Conservation (phyloP, 2,797 vertebrate species). For the Amazona finschi region DNA sequence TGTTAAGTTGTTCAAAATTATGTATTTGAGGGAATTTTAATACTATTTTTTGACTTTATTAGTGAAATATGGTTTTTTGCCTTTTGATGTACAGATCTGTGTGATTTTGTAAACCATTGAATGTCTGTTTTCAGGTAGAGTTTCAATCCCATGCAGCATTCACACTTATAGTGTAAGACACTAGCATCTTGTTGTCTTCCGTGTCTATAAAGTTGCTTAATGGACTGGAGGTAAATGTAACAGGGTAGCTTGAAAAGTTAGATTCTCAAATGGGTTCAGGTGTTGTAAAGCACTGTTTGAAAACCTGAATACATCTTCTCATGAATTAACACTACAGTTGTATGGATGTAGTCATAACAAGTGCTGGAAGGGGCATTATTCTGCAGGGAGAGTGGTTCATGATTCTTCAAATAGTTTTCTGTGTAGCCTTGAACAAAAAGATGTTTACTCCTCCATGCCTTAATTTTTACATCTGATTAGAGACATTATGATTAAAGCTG, state of each 20-base stretch:
- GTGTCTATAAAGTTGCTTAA: background rate
- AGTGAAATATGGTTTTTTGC: background rate
- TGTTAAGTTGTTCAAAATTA: background rate
- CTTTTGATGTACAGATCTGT: background rate
- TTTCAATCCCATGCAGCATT: background rate
- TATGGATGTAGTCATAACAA: background rate
- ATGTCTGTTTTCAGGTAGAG: background rate
- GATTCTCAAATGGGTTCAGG: background rate
- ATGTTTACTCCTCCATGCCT: background rate
- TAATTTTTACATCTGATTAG: constrained; percentile 33
- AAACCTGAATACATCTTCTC: background rate
- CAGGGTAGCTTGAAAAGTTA: background rate
- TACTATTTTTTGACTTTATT: background rate
- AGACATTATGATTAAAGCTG: background rate
- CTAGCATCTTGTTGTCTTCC: background rate
- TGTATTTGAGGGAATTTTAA: background rate
- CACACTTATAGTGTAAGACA: background rate
- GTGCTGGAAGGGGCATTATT: background rate
- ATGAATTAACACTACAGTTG: background rate
- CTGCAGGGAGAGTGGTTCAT: background rate
- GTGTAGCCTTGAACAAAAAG: background rate
- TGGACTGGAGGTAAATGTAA: background rate
- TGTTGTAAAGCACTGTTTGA: background rate
- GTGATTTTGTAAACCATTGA: background rate
- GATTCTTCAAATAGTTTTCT: background rate